Percentiles rank a stretch among this genome's conserved stretches.
Evolutionary conservation across 2,797 vertebrate genomes (phyloP).

Genomic region (Liasis olivaceus): DNA sequence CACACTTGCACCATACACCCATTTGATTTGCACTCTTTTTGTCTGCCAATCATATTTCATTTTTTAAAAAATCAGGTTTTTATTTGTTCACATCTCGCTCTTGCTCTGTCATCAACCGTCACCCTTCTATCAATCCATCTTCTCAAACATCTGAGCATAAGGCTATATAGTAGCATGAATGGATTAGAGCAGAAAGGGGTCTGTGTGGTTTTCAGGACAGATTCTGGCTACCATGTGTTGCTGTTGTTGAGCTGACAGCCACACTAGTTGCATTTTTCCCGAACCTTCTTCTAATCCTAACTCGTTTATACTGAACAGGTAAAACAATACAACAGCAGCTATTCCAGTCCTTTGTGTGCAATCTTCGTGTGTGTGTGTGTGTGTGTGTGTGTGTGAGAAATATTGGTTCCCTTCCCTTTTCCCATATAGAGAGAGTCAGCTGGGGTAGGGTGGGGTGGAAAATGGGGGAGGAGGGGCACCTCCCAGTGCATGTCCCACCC

Average conservation of each 20-base stretch:
- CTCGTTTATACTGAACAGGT: neutral
- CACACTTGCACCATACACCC: neutral
- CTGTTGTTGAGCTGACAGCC: neutral
- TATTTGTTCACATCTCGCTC: neutral
- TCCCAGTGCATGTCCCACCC: slow-evolving; percentile 30
- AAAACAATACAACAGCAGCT: neutral
- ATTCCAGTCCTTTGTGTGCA: neutral
- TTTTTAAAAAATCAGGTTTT: neutral
- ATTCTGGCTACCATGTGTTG: neutral
- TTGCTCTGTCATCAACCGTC: neutral
- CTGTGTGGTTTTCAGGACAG: neutral
- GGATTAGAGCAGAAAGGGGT: neutral
- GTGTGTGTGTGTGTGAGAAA: neutral
- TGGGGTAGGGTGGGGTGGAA: neutral
- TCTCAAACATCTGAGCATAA: neutral
- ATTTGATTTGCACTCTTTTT: neutral
- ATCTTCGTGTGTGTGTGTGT: neutral
- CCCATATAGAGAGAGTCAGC: neutral
- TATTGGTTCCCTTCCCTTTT: neutral
- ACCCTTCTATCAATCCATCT: neutral
- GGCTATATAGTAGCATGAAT: neutral
- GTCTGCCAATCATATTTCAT: neutral
- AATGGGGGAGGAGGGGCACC: neutral
- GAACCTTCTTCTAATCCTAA: neutral
- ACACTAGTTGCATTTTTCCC: neutral